Conservation (phyloP, 2,888 invertebrate species). For the Rugalucina vietnamica region DNA sequence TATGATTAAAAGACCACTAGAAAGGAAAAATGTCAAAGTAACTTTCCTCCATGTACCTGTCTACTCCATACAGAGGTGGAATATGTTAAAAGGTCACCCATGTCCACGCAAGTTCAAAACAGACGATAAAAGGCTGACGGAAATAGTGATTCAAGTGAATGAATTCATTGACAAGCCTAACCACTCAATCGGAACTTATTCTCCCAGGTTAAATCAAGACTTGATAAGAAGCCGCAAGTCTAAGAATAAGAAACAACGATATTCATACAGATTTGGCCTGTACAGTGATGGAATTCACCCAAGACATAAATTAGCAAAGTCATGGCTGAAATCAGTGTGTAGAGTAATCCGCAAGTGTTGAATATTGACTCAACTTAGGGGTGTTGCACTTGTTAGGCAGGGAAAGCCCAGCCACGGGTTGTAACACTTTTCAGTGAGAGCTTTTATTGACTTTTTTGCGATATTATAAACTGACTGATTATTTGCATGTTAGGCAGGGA, state of each 20-base stretch:
- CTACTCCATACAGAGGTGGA: conserved; percentile 13
- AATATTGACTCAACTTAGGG: too few relatives aligned
- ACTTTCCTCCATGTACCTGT: conserved; percentile 6
- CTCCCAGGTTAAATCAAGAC: conserved; percentile 9
- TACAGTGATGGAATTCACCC: conserved; percentile 15
- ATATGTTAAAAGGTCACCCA: conserved; percentile 8
- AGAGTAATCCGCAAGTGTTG: not conserved
- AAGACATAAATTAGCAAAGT: not conserved
- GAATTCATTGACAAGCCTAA: not conserved
- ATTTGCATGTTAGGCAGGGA: not conserved
- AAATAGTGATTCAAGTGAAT: not conserved
- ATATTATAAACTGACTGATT: too few relatives aligned
- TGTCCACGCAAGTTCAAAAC: not conserved
- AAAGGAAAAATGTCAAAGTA: not conserved
- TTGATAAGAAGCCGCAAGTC: not conserved
- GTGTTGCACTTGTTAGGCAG: too few relatives aligned
- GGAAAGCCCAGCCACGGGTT: too few relatives aligned
- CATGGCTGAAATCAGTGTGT: not conserved
- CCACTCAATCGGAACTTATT: not conserved
- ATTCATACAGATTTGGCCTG: conserved; percentile 1
- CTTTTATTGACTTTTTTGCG: too few relatives aligned
- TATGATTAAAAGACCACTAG: not conserved
- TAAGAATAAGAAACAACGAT: not conserved
- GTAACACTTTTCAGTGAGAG: too few relatives aligned
- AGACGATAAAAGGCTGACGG: not conserved